Percentiles rank a stretch among this genome's conserved stretches.
Conservation (phyloP, 64 coral and sea anemone genomes). For the Porites lutea region DNA sequence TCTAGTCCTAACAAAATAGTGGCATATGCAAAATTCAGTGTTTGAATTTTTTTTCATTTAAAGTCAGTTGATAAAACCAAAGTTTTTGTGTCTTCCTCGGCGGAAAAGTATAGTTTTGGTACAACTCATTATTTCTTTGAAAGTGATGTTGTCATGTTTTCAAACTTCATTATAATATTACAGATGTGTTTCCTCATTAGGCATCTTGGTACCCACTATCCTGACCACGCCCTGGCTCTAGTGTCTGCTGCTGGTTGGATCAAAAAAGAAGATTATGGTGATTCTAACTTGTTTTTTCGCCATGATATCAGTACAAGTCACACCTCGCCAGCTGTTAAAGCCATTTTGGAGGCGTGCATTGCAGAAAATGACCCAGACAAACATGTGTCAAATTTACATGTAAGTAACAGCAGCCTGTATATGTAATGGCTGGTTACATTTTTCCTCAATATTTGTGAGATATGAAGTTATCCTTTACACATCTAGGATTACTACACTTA, state of each 20-base stretch:
- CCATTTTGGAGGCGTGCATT: conserved; percentile 85
- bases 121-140: no score
- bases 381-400: conserved; percentile 93
- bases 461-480: no score
- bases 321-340: conserved; percentile 76
- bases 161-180: not conserved
- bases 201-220: conserved; percentile 90
- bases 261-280: conserved; percentile 97
- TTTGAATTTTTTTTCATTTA: no score
- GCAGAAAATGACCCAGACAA: conserved; percentile 99
- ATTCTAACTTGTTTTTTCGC: conserved; percentile 94
- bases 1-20: no score
- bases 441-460: no score
- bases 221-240: conserved; percentile 89
- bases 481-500: no score
- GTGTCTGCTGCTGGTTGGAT: conserved; percentile 98
- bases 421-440: no score
- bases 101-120: no score
- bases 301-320: conserved; percentile 97
- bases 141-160: no score
- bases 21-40: no score
- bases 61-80: no score
- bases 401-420: conserved; percentile 15
- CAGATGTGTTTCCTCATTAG: conserved; percentile 3
- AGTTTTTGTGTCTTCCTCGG: no score